Conservation (phyloP, 1,140 invertebrate genomes). For the Dendroctonus ponderosae region DNA sequence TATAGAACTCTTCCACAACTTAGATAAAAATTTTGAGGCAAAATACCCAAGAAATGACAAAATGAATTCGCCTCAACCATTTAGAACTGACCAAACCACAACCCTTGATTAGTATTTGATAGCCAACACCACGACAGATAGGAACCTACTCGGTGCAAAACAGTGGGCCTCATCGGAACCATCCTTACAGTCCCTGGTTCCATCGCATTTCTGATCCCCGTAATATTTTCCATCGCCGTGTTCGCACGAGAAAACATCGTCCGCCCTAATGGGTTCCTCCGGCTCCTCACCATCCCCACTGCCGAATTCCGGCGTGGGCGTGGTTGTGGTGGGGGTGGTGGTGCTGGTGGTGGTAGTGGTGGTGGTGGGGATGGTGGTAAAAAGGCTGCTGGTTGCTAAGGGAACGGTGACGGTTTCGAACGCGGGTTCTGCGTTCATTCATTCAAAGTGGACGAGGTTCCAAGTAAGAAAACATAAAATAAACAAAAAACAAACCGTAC, state of each 20-base stretch:
- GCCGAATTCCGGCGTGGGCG: conserved; percentile 13
- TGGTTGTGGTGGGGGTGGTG: conserved; percentile 26
- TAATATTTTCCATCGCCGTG: conserved; percentile 51
- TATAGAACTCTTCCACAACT: too few relatives aligned
- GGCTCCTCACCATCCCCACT: conserved; percentile 44
- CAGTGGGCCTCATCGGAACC: conserved; percentile 59
- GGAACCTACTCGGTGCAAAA: conserved; percentile 27
- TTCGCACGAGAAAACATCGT: conserved; percentile 55
- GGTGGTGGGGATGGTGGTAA: not conserved
- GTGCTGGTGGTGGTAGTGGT: conserved; percentile 28
- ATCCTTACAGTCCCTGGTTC: conserved; percentile 57
- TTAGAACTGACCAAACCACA: too few relatives aligned
- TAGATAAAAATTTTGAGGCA: too few relatives aligned
- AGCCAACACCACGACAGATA: not conserved
- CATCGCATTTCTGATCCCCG: conserved; percentile 59
- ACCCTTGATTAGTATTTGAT: too few relatives aligned
- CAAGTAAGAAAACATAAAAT: conserved; percentile 13
- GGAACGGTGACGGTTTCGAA: too few relatives aligned
- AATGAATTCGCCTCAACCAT: too few relatives aligned
- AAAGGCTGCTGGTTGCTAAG: too few relatives aligned
- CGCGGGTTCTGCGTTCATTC: too few relatives aligned
- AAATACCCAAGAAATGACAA: too few relatives aligned
- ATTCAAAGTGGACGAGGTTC: not conserved
- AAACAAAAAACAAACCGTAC: conserved; percentile 42
- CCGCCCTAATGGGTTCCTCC: conserved; percentile 48